These are phyloP conservation scores for Saturnia pavonia DNA, from an alignment of 2,888 invertebrate genomes.

Conservation along the genomic window DNA sequence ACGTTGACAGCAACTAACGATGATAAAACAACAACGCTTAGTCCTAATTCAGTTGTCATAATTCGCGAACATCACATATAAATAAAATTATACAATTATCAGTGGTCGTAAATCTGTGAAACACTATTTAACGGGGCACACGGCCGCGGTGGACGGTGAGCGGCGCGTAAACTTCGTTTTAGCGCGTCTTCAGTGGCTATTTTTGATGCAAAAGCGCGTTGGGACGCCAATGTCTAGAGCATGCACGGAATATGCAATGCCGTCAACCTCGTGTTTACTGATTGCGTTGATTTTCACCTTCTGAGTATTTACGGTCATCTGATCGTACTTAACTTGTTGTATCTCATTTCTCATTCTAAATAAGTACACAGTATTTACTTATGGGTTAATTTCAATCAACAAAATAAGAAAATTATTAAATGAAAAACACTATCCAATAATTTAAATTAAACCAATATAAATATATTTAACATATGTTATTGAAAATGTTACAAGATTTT, in stretches of 20 bases:
- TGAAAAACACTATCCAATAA: background rate
- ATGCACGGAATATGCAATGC: slow-evolving; percentile 81
- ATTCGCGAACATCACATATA: slow-evolving; percentile 38
- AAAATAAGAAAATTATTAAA: background rate
- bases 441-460: background rate
- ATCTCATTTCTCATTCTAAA: background rate
- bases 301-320: slow-evolving; percentile 11
- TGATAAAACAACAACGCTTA: slow-evolving; percentile 48
- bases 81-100: background rate
- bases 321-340: background rate
- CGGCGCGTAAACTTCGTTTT: slow-evolving; percentile 71
- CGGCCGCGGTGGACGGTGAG: slow-evolving; percentile 67
- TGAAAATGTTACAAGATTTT: too few relatives aligned
- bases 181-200: slow-evolving; percentile 77
- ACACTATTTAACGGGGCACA: slow-evolving; percentile 43
- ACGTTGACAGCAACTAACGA: slow-evolving; percentile 70
- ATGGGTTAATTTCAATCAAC: background rate
- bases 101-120: slow-evolving; percentile 28
- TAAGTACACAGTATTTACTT: background rate
- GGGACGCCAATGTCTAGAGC: slow-evolving; percentile 81
- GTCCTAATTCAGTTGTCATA: slow-evolving; percentile 39
- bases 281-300: slow-evolving; percentile 42
- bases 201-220: slow-evolving; percentile 80
- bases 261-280: slow-evolving; percentile 69
- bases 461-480: too few relatives aligned